Conservation (phyloP, 2,888 invertebrate species). For the Caenorhabditis imperialis region DNA sequence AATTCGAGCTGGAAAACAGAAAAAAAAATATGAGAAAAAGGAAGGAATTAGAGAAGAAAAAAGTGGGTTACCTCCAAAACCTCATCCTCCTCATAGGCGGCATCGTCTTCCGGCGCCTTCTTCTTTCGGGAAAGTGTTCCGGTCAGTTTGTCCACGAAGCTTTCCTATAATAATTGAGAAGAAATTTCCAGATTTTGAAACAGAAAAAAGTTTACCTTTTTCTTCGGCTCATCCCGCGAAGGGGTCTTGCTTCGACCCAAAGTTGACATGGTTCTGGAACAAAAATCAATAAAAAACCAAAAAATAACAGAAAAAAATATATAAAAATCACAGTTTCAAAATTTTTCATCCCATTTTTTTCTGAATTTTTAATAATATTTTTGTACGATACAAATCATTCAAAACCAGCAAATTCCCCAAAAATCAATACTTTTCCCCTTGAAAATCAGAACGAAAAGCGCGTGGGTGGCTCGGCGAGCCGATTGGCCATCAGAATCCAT, state of each 20-base stretch:
- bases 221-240: conserved; percentile 19
- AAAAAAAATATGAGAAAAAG: not conserved
- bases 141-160: conserved; percentile 72
- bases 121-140: conserved; percentile 73
- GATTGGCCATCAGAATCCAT: not conserved
- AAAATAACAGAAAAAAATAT: not conserved
- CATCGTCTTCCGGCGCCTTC: conserved; percentile 63
- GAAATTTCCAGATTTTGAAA: not conserved
- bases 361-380: not conserved
- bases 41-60: conserved; percentile 1
- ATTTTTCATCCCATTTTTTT: not conserved
- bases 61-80: conserved; percentile 44
- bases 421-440: not conserved
- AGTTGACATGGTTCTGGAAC: conserved; percentile 22
- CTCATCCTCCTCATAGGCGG: conserved; percentile 57
- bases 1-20: conserved; percentile 68
- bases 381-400: too few species aligned
- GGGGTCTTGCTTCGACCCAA: conserved; percentile 43
- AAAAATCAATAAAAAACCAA: not conserved
- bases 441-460: not conserved
- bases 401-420: not conserved
- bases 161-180: conserved; percentile 45
- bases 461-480: conserved; percentile 2
- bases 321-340: not conserved
- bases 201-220: conserved; percentile 2